phyloP scores from a whole-genome alignment of 2,888 invertebrate genomes.

The Standfussiana lucernea region DNA sequence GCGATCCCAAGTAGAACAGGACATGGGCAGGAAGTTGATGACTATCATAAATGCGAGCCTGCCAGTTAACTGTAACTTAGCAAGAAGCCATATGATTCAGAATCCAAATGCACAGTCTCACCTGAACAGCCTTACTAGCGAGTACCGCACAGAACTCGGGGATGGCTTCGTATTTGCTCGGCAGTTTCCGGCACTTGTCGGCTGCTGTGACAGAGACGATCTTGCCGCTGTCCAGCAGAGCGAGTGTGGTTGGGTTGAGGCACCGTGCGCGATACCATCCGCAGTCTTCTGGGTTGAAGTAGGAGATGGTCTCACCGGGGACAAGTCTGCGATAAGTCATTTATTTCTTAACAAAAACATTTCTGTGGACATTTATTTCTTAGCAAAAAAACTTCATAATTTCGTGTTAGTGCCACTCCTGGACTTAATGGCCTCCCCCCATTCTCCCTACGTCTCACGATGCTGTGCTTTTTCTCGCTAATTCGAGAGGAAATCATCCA shows the following conservation, averaged over 20 bases:
- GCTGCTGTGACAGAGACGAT: constrained; percentile 59
- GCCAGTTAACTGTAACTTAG: too few relatives aligned
- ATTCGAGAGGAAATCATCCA: too few relatives aligned
- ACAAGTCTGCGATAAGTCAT: constrained; percentile 67
- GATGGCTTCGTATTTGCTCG: constrained; percentile 65
- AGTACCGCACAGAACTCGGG: constrained; percentile 83
- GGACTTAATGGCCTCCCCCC: too few relatives aligned
- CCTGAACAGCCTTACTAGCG: constrained; percentile 67
- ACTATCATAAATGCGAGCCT: too few relatives aligned
- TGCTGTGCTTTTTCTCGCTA: too few relatives aligned
- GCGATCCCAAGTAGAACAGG: too few relatives aligned
- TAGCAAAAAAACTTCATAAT: too few relatives aligned
- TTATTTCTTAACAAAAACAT: too few relatives aligned
- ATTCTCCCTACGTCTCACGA: too few relatives aligned
- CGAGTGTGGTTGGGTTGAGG: constrained; percentile 69
- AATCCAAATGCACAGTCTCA: constrained; percentile 3
- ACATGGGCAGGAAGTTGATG: too few relatives aligned
- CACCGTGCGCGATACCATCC: constrained; percentile 85
- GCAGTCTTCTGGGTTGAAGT: constrained; percentile 75
- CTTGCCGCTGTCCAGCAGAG: constrained; percentile 78
- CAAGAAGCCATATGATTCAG: neutral
- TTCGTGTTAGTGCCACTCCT: too few relatives aligned
- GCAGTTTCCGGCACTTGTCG: constrained; percentile 68
- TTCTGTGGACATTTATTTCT: too few relatives aligned
- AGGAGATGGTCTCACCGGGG: constrained; percentile 79